Evolutionary conservation across 2,888 invertebrate species (phyloP).

Genomic region (Alviniconcha strummeri): DNA sequence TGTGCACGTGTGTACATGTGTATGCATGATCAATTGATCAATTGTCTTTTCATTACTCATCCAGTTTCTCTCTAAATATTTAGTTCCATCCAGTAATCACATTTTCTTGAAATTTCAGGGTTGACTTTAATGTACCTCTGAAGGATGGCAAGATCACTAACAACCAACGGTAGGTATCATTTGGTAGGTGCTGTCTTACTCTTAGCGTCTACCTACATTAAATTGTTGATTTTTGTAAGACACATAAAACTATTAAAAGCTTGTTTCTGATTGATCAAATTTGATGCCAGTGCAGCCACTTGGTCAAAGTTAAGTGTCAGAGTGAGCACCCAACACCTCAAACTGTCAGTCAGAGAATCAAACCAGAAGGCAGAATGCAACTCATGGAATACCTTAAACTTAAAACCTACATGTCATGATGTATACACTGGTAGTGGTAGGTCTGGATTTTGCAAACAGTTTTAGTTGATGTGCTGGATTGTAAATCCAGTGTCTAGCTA

Average conservation of each 20-base stretch:
- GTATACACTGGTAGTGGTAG: too few species aligned
- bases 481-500: too few species aligned
- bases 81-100: background rate
- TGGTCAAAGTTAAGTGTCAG: background rate
- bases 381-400: too few species aligned
- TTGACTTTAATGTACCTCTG: slow-evolving; percentile 97
- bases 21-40: background rate
- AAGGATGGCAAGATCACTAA: slow-evolving; percentile 98
- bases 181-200: background rate
- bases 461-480: too few species aligned
- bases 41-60: too few species aligned
- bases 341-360: too few species aligned
- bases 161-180: slow-evolving; percentile 82
- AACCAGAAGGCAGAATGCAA: too few species aligned
- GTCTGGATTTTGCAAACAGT: too few species aligned
- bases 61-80: background rate
- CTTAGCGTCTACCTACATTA: background rate
- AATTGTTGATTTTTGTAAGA: background rate
- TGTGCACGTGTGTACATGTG: too few species aligned
- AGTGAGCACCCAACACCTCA: too few species aligned
- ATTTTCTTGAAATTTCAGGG: slow-evolving; percentile 79
- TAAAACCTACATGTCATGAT: too few species aligned
- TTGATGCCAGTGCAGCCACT: background rate
- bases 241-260: background rate
- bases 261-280: background rate